Conservation (phyloP, 2,888 invertebrate species). For the Caenorhabditis zanzibari region DNA sequence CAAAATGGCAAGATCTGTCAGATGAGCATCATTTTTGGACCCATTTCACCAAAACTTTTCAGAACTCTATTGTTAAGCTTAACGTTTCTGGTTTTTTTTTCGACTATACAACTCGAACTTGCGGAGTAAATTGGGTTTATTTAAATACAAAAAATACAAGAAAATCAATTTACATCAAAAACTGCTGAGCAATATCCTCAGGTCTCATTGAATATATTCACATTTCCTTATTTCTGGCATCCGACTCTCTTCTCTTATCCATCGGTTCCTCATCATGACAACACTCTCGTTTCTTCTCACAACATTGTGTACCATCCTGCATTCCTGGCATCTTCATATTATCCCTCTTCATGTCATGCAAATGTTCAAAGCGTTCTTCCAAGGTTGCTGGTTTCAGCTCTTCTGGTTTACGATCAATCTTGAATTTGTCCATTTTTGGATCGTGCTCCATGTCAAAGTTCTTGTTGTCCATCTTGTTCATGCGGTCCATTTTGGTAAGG, state of each 20-base stretch:
- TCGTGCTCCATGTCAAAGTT: background rate
- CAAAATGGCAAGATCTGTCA: too few species aligned
- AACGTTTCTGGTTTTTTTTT: too few species aligned
- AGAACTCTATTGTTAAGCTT: too few species aligned
- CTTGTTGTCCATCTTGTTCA: conserved; percentile 7
- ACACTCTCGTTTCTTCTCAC: background rate
- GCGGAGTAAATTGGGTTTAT: background rate
- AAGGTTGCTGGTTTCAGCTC: too few species aligned
- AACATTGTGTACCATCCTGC: background rate
- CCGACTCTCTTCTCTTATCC: conserved; percentile 18
- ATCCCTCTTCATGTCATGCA: too few species aligned
- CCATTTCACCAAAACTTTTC: too few species aligned
- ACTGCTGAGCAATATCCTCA: background rate
- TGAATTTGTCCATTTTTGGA: conserved; percentile 1
- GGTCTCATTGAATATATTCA: background rate
- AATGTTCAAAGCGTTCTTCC: too few species aligned
- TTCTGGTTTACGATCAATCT: background rate
- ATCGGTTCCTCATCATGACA: background rate
- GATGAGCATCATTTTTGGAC: too few species aligned
- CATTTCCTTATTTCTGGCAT: conserved; percentile 9
- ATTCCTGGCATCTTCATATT: conserved; percentile 1
- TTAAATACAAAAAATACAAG: background rate
- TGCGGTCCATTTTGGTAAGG: conserved; percentile 1
- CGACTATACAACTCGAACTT: too few species aligned
- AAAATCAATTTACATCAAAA: background rate